Evolutionary conservation across 1,140 invertebrate species (phyloP).

Genomic region (Drosophila gunungcola): DNA sequence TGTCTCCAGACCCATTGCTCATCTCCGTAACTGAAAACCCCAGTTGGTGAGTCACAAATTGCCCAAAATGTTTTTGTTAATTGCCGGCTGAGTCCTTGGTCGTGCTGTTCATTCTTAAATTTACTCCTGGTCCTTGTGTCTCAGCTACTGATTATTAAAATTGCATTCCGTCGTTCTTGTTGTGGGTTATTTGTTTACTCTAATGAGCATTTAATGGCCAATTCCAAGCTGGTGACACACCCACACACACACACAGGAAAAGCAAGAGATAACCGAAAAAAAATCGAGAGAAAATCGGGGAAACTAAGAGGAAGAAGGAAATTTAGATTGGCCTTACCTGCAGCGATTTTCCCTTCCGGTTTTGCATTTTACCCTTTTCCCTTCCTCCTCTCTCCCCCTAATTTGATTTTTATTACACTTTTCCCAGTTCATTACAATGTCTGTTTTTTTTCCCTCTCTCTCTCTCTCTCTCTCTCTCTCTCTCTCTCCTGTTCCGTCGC

Average conservation of each 20-base stretch:
- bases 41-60: slow-evolving; percentile 39
- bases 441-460: slow-evolving; percentile 11
- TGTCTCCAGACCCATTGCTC: background rate
- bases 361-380: slow-evolving; percentile 45
- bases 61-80: slow-evolving; percentile 43
- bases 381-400: slow-evolving; percentile 14
- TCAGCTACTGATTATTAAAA: slow-evolving; percentile 48
- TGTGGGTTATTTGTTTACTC: slow-evolving; percentile 67
- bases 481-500: slow-evolving; percentile 20
- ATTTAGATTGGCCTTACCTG: slow-evolving; percentile 51
- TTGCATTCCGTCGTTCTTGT: slow-evolving; percentile 37
- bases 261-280: background rate
- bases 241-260: slow-evolving; percentile 12
- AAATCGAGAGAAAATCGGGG: background rate
- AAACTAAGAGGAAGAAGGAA: slow-evolving; percentile 7
- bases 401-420: slow-evolving; percentile 49
- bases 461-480: no score
- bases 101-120: background rate
- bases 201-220: slow-evolving; percentile 79
- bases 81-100: slow-evolving; percentile 20
- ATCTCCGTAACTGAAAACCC: background rate
- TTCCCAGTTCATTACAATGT: slow-evolving; percentile 22
- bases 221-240: slow-evolving; percentile 46
- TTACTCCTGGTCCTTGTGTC: slow-evolving; percentile 6
- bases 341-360: slow-evolving; percentile 63